phyloP scores from a whole-genome alignment of 2,888 invertebrate genomes.

The Drosophila paracracens region DNA sequence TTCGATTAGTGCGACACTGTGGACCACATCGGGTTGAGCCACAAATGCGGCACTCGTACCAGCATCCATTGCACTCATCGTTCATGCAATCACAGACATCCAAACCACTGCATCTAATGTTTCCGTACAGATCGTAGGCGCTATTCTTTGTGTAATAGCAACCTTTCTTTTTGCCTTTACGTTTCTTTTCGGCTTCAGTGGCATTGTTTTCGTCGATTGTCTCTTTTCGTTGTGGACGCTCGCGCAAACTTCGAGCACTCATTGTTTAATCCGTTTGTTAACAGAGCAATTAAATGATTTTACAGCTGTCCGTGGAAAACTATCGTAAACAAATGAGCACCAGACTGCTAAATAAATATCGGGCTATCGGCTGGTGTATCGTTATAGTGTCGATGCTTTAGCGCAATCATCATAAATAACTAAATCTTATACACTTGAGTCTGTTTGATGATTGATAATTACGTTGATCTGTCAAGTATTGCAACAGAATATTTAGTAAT shows the following conservation, averaged over 20 bases:
- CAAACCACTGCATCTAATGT: slow-evolving; percentile 87
- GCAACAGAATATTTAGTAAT: not conserved
- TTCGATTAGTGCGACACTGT: slow-evolving; percentile 92
- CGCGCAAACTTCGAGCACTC: slow-evolving; percentile 61
- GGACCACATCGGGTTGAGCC: slow-evolving; percentile 91
- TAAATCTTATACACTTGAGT: not conserved
- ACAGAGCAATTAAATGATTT: not conserved
- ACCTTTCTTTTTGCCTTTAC: slow-evolving; percentile 85
- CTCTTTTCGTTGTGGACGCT: slow-evolving; percentile 64
- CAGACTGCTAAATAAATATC: not conserved
- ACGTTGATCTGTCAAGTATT: not conserved
- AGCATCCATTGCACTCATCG: slow-evolving; percentile 92
- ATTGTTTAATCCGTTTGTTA: slow-evolving; percentile 9
- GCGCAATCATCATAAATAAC: not conserved
- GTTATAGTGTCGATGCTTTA: not conserved
- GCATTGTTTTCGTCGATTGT: slow-evolving; percentile 84
- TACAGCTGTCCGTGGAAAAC: not conserved
- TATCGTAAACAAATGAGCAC: not conserved
- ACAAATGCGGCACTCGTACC: slow-evolving; percentile 92
- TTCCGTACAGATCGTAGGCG: slow-evolving; percentile 90
- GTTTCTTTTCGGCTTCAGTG: slow-evolving; percentile 88
- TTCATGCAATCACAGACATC: slow-evolving; percentile 95
- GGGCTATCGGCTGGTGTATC: not conserved
- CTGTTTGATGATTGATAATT: not conserved
- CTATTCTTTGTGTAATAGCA: slow-evolving; percentile 50